phyloP scores from a whole-genome alignment of 2,113 vertebrate species.

The Tenebrosternarchus preto region DNA sequence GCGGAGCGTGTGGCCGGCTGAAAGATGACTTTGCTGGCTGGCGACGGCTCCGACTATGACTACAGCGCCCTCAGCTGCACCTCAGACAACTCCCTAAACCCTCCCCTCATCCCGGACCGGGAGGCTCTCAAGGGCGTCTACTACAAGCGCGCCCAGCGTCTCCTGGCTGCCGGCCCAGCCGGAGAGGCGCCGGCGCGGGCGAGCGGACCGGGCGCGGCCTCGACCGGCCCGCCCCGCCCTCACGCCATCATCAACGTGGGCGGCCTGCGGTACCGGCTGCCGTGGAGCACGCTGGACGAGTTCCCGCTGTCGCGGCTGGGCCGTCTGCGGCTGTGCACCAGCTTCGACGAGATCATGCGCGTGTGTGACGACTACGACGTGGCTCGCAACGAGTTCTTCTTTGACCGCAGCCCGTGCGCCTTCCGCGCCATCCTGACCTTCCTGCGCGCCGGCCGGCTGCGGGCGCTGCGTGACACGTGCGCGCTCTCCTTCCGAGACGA shows the following conservation, averaged over 20 bases:
- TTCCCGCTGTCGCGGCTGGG: slow-evolving; percentile 92
- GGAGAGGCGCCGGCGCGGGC: slow-evolving; percentile 16
- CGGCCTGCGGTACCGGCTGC: slow-evolving; percentile 90
- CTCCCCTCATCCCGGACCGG: slow-evolving; percentile 79
- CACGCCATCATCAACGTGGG: slow-evolving; percentile 96
- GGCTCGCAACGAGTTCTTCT: slow-evolving; percentile 94
- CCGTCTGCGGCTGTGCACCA: slow-evolving; percentile 89
- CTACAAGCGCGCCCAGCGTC: slow-evolving; percentile 86
- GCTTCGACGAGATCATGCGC: slow-evolving; percentile 93
- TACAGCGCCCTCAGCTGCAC: slow-evolving; percentile 94
- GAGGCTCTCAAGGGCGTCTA: slow-evolving; percentile 87
- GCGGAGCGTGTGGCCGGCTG: slow-evolving; percentile 57
- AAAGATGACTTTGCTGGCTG: slow-evolving; percentile 94
- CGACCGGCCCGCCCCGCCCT: slow-evolving; percentile 77
- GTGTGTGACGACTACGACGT: slow-evolving; percentile 96
- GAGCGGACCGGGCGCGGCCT: slow-evolving; percentile 44
- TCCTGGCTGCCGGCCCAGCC: slow-evolving; percentile 58
- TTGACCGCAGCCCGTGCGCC: slow-evolving; percentile 93
- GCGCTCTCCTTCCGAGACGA: slow-evolving; percentile 95
- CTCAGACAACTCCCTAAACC: slow-evolving; percentile 85
- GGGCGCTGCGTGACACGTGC: slow-evolving; percentile 90
- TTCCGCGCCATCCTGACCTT: slow-evolving; percentile 95
- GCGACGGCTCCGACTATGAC: slow-evolving; percentile 96
- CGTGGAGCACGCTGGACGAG: slow-evolving; percentile 95
- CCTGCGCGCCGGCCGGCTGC: slow-evolving; percentile 89